Conservation (phyloP, 2,888 invertebrate species). For the Nebria salina region DNA sequence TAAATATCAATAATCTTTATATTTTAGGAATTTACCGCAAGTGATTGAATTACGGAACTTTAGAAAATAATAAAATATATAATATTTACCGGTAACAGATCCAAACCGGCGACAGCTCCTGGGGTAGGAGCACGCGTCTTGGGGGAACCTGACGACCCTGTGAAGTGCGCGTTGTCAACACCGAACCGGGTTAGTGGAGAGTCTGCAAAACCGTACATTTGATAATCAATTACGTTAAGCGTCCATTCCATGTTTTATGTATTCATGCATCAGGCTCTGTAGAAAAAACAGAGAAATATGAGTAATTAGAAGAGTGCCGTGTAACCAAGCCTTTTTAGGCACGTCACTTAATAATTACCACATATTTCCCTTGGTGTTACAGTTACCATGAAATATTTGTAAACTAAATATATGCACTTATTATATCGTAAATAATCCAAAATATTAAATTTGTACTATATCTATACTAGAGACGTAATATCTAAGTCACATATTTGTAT, state of each 20-base stretch:
- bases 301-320: conserved; percentile 2
- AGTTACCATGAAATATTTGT: too few species aligned
- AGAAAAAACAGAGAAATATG: neutral
- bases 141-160: conserved; percentile 60
- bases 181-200: conserved; percentile 64
- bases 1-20: too few species aligned
- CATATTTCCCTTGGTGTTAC: neutral
- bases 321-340: neutral
- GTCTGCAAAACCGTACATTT: conserved; percentile 56
- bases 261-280: neutral
- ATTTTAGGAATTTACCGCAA: too few species aligned
- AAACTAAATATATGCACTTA: too few species aligned
- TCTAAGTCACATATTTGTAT: too few species aligned
- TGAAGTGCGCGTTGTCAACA: conserved; percentile 57
- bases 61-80: neutral
- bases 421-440: too few species aligned
- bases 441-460: too few species aligned
- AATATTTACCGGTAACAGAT: conserved; percentile 61
- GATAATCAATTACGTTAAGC: neutral
- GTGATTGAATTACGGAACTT: too few species aligned
- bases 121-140: conserved; percentile 60
- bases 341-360: conserved; percentile 1
- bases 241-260: neutral
- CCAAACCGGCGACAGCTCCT: conserved; percentile 61
- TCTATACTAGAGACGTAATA: too few species aligned